Evolutionary conservation across 2,888 invertebrate species (phyloP), one percentile per base, ranked within the genome.

Genomic region (Eristalis tenax): DNA sequence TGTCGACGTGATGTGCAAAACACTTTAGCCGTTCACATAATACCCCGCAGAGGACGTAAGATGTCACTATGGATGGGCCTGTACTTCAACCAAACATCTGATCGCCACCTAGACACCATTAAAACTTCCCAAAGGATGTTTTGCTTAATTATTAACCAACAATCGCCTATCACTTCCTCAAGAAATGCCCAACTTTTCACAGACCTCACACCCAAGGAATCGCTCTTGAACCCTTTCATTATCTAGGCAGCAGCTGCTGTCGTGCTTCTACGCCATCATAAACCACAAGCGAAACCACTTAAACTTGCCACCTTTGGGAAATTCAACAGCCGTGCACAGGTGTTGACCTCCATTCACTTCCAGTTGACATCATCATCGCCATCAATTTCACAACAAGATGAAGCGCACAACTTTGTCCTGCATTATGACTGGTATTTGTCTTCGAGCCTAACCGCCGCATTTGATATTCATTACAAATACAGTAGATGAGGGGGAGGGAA

Each of bases 381-480:
- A 75, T 75, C 69, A 43, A 28, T 50, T 69, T 50, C 28, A 23
- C 32, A 32, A 23, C n/a, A 18, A 40, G 13, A 65, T 50, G 56
- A 59, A 43, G 11, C 50, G 2, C n/a, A 61, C 18, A 85, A 69
- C 69, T 74, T 69, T 3, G 76, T 64, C 73, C 64, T 64, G 69
- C 77, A 57, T 59, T 65, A 28, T 64, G 35, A 63, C 64, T 76
- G 61, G 56, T 57, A 70, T 69, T 73, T 63, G 61, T 73, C 50
- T 35, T 43, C 22, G 43, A 56, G 68, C 68, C 79, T 79, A 70
- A 71, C 64, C 32, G 69, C 26, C 40, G 35, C 75, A 87, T 87
- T 87, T 83, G 71, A 76, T 87, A 87, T 87, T 87, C 87, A 87
- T 87, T 87, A 83, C 87, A 70, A 87, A 83, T 23, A 50, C 5